A percentile compares a stretch with the other conserved stretches of the same genome.
These are phyloP conservation scores for Aurelia coerulea DNA, from an alignment of 30 jellyfish, hydroid and myxozoan species.

Conservation along the genomic window DNA sequence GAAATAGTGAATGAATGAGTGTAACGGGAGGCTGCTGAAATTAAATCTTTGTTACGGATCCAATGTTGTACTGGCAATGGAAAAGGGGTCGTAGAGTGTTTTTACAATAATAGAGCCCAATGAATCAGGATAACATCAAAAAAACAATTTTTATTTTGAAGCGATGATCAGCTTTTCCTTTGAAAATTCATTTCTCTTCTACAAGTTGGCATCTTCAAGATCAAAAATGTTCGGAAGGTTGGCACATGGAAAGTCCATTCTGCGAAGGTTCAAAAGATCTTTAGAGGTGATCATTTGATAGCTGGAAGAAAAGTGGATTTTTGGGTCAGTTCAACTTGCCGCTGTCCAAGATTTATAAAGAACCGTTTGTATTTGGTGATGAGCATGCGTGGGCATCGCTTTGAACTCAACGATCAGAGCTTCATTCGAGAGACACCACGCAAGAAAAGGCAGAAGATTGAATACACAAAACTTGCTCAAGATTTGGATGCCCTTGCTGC, in stretches of 20 bases:
- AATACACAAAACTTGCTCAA: neutral
- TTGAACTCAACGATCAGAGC: constrained; percentile 27
- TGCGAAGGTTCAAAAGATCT: constrained; percentile 6
- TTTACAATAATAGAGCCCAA: too few species aligned
- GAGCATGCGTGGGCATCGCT: constrained; percentile 30
- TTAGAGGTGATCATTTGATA: constrained; percentile 8
- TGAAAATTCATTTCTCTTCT: too few species aligned
- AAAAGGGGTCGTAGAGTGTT: too few species aligned
- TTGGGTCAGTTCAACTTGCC: constrained; percentile 20
- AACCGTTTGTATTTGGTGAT: constrained; percentile 15
- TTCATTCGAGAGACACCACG: constrained; percentile 23
- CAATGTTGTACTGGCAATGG: too few species aligned
- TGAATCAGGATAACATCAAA: too few species aligned
- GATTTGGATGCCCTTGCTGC: constrained; percentile 7
- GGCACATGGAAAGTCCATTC: constrained; percentile 22
- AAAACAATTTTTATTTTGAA: too few species aligned
- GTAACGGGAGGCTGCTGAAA: too few species aligned
- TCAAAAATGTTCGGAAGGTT: neutral
- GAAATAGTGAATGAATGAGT: too few species aligned
- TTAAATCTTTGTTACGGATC: too few species aligned
- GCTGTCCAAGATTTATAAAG: constrained; percentile 18
- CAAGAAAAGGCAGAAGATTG: constrained; percentile 2
- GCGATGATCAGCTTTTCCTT: too few species aligned
- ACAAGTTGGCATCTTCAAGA: constrained; percentile 29
- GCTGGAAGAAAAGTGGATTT: neutral